Base-by-base conservation (phyloP, 2,113 vertebrate genomes). In the Nycticryphes semicollaris region DNA sequence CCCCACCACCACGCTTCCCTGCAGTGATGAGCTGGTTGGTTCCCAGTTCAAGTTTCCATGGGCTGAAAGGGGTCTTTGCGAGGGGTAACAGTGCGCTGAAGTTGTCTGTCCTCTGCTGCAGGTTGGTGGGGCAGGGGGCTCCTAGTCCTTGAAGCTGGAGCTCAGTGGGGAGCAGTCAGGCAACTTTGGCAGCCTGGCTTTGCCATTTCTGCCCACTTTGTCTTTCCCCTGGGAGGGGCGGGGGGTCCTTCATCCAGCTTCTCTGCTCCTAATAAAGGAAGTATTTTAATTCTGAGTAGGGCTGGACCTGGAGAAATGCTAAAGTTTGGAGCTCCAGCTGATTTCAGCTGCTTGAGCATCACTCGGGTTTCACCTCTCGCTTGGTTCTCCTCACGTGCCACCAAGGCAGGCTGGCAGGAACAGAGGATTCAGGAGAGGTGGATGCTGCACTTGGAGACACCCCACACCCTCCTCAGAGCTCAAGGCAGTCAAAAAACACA, bases 301-400 rank as follows among this genome's bases (percentile, higher is more conserved):
- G 67, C 64, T 41, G 53, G 57, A 63, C 37, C 50, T 73, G 33
- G 68, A n/a, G 48, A 85, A 85, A 41, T 13, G 77, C 53, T 23
- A 16, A 91, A 33, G 9, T 19, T 43, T 6, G 39, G 51, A 30
- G 35, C 39, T 94, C 69, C 81, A 68, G 70, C 72, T 69, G 88
- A 83, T 85, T 69, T 62, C 92, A 92, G 79, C 84, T 84, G 91
- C 74, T 79, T 69, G 41, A 48, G 87, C 89, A 76, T 72, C 87
- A 0, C 74, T 79, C n/a, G 2, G 54, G 48, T 20, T 92, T 85
- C 3, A 2, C 8, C 28, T 54, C 17, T 62, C n/a, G 33, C 41
- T 50, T 5, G 56, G 22, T 45, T 84, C 70, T 59, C 12, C 28
- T 56, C 21, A n/a, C 14, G 0, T 22, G 25, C 24, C 37, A 12